Percentiles rank a stretch among this genome's conserved stretches.
Evolutionary conservation across 2,888 invertebrate species (phyloP).

Genomic region (Lordiphosa andalusiaca): DNA sequence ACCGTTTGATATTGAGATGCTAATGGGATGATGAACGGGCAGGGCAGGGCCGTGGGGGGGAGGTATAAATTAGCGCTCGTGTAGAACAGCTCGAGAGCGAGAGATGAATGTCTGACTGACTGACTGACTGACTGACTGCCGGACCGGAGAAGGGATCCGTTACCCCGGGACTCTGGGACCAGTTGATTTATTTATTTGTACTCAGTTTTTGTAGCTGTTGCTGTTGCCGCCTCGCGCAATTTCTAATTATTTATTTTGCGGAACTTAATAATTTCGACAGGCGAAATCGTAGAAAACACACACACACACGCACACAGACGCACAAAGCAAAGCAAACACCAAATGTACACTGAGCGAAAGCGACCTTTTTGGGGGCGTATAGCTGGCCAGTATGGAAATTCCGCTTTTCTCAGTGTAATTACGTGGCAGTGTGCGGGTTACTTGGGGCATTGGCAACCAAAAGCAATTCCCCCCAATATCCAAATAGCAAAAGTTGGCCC

Average conservation of each 20-base stretch:
- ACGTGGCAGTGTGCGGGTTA: no score
- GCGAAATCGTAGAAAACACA: constrained; percentile 13
- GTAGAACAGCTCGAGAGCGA: not conserved
- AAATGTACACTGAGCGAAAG: not conserved
- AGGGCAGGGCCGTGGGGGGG: not conserved
- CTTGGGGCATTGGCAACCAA: no score
- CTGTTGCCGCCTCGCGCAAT: constrained; percentile 13
- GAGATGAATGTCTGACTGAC: constrained; percentile 2
- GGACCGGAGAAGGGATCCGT: not conserved
- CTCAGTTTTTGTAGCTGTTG: constrained; percentile 10
- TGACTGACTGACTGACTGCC: constrained; percentile 7
- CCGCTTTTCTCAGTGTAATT: no score
- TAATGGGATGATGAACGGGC: not conserved
- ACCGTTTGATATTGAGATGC: constrained; percentile 15
- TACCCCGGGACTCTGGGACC: constrained; percentile 3
- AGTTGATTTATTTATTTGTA: constrained; percentile 10
- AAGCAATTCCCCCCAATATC: not conserved
- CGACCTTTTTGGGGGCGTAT: no score
- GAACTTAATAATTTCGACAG: constrained; percentile 18
- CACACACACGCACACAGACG: not conserved
- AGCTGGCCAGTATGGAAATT: no score
- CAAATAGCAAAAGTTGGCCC: constrained; percentile 10
- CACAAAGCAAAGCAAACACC: constrained; percentile 6
- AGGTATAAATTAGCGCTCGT: constrained; percentile 18
- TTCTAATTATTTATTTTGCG: constrained; percentile 20